phyloP scores from a whole-genome alignment of 2,888 invertebrate genomes.

The Drosophila cognata region DNA sequence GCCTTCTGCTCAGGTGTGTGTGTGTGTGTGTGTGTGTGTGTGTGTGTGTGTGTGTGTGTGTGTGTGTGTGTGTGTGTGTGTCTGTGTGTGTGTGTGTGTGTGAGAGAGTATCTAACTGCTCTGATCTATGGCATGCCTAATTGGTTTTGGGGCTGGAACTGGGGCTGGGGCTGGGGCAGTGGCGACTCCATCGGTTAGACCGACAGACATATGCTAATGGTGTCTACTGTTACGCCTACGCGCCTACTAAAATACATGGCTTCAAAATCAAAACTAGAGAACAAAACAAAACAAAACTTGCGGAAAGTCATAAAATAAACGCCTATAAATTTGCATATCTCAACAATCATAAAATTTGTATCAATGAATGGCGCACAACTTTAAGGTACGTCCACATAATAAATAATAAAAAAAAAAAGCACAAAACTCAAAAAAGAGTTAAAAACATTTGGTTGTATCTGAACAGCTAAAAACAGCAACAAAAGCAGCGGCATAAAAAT shows the following conservation, averaged over 20 bases:
- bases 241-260: constrained; percentile 39
- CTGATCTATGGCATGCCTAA: constrained; percentile 75
- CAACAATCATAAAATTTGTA: constrained; percentile 38
- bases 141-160: constrained; percentile 54
- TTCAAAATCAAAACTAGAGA: constrained; percentile 19
- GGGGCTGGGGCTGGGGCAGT: constrained; percentile 11
- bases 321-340: constrained; percentile 61
- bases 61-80: constrained; percentile 27
- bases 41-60: constrained; percentile 32
- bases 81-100: constrained; percentile 17
- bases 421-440: constrained; percentile 31
- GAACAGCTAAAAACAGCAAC: constrained; percentile 1
- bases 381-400: constrained; percentile 4
- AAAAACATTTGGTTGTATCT: constrained; percentile 16
- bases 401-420: background rate
- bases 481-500: background rate
- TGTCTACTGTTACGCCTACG: constrained; percentile 75
- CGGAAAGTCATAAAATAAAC: background rate
- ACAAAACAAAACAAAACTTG: constrained; percentile 2
- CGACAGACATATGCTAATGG: constrained; percentile 61
- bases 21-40: constrained; percentile 20
- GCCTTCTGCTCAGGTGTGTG: constrained; percentile 4
- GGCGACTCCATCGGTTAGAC: constrained; percentile 25
- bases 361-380: constrained; percentile 48
- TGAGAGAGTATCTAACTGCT: constrained; percentile 50